phyloP scores from a whole-genome alignment of 1,140 invertebrate genomes.

The Pantala flavescens region DNA sequence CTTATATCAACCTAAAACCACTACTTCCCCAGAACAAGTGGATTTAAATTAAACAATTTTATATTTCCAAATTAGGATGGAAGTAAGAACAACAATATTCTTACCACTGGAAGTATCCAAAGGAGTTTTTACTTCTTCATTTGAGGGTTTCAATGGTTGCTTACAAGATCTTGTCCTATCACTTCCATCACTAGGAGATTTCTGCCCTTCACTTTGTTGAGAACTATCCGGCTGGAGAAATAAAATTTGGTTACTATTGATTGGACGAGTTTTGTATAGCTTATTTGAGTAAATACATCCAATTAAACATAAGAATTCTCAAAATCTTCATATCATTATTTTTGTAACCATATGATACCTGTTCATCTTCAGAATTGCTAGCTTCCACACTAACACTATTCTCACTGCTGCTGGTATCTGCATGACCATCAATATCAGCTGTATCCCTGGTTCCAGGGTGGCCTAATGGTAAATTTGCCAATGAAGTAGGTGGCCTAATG shows the following conservation, averaged over 20 bases:
- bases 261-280: too few relatives aligned
- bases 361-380: slow-evolving; percentile 64
- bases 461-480: not conserved
- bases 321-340: too few relatives aligned
- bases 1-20: too few relatives aligned
- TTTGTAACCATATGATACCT: too few relatives aligned
- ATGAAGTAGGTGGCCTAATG: not conserved
- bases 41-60: too few relatives aligned
- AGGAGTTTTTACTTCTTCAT: slow-evolving; percentile 21
- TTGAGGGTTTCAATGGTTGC: slow-evolving; percentile 30
- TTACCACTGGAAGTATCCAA: too few relatives aligned
- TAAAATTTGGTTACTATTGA: too few relatives aligned
- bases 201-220: slow-evolving; percentile 34
- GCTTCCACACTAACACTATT: slow-evolving; percentile 58
- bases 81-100: too few relatives aligned
- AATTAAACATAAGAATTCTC: too few relatives aligned
- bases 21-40: too few relatives aligned
- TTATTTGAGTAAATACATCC: too few relatives aligned
- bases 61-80: too few relatives aligned
- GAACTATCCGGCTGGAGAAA: slow-evolving; percentile 33
- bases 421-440: not conserved
- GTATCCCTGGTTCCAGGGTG: not conserved
- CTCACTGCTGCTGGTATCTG: slow-evolving; percentile 34
- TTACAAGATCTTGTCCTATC: slow-evolving; percentile 43
- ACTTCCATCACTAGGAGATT: slow-evolving; percentile 29